A percentile compares a stretch with the other conserved stretches of the same genome.
Conservation (phyloP, 2,113 vertebrate genomes). For the Leucoraja erinaceus region DNA sequence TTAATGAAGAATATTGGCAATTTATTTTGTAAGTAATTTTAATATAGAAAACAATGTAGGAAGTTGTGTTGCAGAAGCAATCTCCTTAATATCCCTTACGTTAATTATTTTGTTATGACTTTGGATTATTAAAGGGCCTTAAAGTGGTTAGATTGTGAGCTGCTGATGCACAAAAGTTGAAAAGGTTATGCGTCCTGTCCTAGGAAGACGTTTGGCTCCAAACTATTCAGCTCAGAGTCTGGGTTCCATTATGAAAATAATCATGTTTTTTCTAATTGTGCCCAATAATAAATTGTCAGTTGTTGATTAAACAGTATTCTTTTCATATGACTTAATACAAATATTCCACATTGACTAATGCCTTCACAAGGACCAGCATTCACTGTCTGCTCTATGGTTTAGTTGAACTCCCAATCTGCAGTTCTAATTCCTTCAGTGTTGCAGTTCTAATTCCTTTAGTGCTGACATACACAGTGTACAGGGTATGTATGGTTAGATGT, state of each 20-base stretch:
- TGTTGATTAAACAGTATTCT: neutral
- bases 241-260: constrained; percentile 7
- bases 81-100: neutral
- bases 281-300: constrained; percentile 27
- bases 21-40: neutral
- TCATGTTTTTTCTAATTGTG: constrained; percentile 24
- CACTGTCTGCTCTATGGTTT: neutral
- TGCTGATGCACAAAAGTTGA: constrained; percentile 29
- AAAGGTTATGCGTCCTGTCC: constrained; percentile 29
- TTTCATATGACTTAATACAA: neutral
- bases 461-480: too few species aligned
- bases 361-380: neutral
- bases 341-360: neutral
- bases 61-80: neutral
- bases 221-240: constrained; percentile 1
- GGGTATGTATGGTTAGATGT: neutral
- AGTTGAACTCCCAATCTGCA: neutral
- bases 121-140: neutral
- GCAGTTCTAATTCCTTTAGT: too few species aligned
- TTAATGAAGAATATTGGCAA: too few species aligned
- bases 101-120: neutral
- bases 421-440: neutral
- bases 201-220: constrained; percentile 33
- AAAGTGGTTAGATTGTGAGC: constrained; percentile 1
- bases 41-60: neutral